A percentile compares a stretch with the other conserved stretches of the same genome.
Evolutionary conservation across 2,113 vertebrate genomes (phyloP).

Genomic region (Hippoglossus stenolepis): DNA sequence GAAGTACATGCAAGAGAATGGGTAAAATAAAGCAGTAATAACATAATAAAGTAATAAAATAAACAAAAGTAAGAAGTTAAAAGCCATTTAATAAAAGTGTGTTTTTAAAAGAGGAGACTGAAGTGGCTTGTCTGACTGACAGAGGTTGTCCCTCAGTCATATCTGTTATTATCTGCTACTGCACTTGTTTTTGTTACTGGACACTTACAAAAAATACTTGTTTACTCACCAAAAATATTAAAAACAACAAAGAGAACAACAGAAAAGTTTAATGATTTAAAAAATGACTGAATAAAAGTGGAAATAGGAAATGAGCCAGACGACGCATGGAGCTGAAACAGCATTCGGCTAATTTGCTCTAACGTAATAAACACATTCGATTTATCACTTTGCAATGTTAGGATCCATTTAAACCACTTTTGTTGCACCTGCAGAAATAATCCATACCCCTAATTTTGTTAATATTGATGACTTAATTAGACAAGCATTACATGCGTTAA

Average conservation of each 20-base stretch:
- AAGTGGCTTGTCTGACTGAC: no score
- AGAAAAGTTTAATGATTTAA: not conserved
- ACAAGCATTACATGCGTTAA: constrained; percentile 8
- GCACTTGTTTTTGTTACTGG: no score
- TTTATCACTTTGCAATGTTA: constrained; percentile 13
- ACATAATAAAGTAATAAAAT: no score
- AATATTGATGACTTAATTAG: constrained; percentile 21
- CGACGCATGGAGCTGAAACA: not conserved
- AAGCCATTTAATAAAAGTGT: no score
- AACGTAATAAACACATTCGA: not conserved
- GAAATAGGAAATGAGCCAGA: not conserved
- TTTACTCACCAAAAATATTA: not conserved
- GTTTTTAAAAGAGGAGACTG: no score
- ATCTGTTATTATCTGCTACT: no score
- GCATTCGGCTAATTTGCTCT: constrained; percentile 24
- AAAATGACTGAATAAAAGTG: not conserved
- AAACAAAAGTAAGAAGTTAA: no score
- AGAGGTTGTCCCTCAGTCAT: no score
- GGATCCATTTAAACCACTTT: constrained; percentile 12
- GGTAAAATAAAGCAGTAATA: no score
- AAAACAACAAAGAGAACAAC: not conserved
- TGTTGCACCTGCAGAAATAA: constrained; percentile 9
- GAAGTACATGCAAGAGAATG: no score
- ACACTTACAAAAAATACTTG: no score
- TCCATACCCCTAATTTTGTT: constrained; percentile 8